phyloP scores from a whole-genome alignment of 2,888 invertebrate species.

The Zygogramma bicolorata region DNA sequence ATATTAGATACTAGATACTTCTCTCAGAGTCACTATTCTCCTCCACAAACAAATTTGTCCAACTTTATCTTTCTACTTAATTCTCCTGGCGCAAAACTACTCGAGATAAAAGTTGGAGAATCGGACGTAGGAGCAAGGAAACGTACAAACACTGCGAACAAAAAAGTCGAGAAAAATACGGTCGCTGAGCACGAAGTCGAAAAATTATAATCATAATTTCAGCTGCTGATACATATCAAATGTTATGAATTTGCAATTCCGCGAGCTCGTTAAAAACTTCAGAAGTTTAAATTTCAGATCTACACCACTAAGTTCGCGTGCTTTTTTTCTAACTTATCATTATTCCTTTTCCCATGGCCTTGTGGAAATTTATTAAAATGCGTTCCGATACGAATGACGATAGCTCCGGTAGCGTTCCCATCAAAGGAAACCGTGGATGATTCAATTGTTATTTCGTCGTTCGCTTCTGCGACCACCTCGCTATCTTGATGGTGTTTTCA shows the following conservation, averaged over 20 bases:
- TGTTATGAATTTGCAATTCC: constrained; percentile 62
- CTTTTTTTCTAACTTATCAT: constrained; percentile 55
- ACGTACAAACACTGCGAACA: constrained; percentile 41
- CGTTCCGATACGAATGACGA: constrained; percentile 52
- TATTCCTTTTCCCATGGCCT: constrained; percentile 57
- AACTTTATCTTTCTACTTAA: background rate
- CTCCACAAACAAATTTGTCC: too few relatives aligned
- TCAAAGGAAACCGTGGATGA: constrained; percentile 47
- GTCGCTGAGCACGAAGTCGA: constrained; percentile 57
- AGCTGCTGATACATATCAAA: constrained; percentile 63
- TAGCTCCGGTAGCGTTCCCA: constrained; percentile 46
- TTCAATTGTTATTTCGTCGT: constrained; percentile 50
- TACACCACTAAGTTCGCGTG: constrained; percentile 52
- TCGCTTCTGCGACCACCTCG: constrained; percentile 36
- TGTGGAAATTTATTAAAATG: constrained; percentile 53
- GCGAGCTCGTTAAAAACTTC: constrained; percentile 55
- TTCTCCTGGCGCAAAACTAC: background rate
- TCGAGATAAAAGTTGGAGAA: background rate
- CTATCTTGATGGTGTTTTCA: constrained; percentile 33
- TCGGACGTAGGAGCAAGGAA: constrained; percentile 11
- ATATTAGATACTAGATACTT: too few relatives aligned
- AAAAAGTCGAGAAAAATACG: constrained; percentile 53
- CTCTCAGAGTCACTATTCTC: too few relatives aligned
- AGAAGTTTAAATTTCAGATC: constrained; percentile 57
- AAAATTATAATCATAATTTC: constrained; percentile 64